Percentiles rank a stretch among this genome's conserved stretches.
Evolutionary conservation across 2,113 vertebrate species (phyloP).

Genomic region (Microcebus lehilahytsara): DNA sequence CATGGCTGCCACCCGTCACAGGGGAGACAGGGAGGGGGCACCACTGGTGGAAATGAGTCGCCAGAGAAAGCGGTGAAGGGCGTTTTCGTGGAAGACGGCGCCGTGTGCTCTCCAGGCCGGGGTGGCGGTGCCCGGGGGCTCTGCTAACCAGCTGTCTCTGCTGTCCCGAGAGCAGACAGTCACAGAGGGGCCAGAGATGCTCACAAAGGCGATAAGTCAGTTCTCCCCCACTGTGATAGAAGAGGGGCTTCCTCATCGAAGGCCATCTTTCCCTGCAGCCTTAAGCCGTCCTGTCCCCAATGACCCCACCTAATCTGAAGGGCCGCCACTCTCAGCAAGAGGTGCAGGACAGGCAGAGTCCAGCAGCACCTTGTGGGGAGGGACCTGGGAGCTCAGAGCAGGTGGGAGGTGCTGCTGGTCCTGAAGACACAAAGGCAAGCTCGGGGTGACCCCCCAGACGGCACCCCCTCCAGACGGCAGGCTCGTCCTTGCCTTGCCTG

Average conservation of each 20-base stretch:
- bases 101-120: accelerated
- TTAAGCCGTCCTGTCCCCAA: not conserved
- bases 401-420: not conserved
- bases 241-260: accelerated
- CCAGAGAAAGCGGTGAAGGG: accelerated
- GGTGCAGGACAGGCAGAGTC: not conserved
- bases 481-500: not conserved
- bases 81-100: accelerated
- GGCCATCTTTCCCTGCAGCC: not conserved
- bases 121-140: accelerated
- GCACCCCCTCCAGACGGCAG: too few species aligned
- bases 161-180: not conserved
- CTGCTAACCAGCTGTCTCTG: accelerated
- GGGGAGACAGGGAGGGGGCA: accelerated
- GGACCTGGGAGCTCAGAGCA: not conserved
- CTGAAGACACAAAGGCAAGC: too few species aligned
- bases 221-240: accelerated
- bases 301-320: not conserved
- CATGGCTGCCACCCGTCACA: not conserved
- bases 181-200: not conserved
- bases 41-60: accelerated
- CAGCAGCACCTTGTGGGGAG: not conserved
- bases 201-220: accelerated
- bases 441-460: accelerated
- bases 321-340: not conserved